These are phyloP conservation scores for Ecliptopera silaceata DNA, from an alignment of 2,888 invertebrate genomes.

Conservation along the genomic window DNA sequence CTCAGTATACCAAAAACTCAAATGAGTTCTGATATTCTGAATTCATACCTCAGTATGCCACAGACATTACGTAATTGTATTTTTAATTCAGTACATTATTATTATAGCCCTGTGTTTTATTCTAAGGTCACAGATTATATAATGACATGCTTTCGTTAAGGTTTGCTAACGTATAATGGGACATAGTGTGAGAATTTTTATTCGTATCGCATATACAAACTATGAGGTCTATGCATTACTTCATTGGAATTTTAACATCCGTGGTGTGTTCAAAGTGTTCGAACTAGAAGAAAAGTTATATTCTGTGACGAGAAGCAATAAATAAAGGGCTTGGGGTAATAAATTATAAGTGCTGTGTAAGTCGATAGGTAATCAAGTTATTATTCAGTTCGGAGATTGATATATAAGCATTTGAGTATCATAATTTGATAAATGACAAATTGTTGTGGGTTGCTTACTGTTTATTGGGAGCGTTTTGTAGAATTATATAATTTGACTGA, in stretches of 20 bases:
- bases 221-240: conserved; percentile 2
- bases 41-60: no score
- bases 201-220: neutral
- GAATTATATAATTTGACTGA: neutral
- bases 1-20: no score
- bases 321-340: conserved; percentile 23
- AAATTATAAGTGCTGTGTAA: conserved; percentile 29
- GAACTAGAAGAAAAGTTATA: conserved; percentile 22
- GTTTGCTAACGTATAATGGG: no score
- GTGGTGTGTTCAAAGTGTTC: neutral
- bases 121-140: no score
- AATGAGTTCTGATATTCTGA: no score
- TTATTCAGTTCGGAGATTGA: conserved; percentile 18
- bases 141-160: no score
- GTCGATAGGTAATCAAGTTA: conserved; percentile 28
- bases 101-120: no score
- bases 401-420: conserved; percentile 16
- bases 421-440: conserved; percentile 17
- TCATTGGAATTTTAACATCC: conserved; percentile 13
- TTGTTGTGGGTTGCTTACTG: conserved; percentile 2
- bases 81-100: no score
- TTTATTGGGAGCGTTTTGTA: neutral
- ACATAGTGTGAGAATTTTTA: no score
- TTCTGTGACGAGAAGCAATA: conserved; percentile 29
- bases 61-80: no score